Evolutionary conservation across 2,797 vertebrate genomes (phyloP).

Genomic region (Martes flavigula): DNA sequence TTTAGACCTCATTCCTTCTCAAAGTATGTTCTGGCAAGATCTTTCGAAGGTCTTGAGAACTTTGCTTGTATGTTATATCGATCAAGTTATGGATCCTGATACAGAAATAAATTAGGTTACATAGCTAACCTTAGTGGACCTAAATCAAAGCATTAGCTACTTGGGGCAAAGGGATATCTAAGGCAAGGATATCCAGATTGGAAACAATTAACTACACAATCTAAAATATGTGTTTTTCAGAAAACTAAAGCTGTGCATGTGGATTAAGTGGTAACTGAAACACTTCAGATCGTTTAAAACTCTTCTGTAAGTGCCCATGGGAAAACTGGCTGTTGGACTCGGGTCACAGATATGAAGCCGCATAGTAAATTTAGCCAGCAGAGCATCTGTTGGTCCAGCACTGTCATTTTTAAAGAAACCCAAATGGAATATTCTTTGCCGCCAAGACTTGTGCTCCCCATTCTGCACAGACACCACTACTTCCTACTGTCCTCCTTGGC

Average conservation of each 20-base stretch:
- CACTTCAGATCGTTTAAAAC: background rate
- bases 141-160: background rate
- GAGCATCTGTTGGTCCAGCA: background rate
- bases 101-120: background rate
- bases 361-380: background rate
- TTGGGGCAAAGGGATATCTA: background rate
- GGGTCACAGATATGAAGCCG: background rate
- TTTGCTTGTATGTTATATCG: background rate
- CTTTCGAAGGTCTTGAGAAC: background rate
- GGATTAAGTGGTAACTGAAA: background rate
- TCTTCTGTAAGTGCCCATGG: background rate
- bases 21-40: background rate
- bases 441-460: background rate
- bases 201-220: background rate
- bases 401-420: background rate
- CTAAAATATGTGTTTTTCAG: slow-evolving; percentile 23
- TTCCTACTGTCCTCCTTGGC: no score
- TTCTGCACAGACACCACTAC: background rate
- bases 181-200: background rate
- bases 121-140: background rate
- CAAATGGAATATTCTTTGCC: background rate
- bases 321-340: background rate
- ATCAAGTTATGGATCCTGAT: background rate
- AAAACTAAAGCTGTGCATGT: background rate
- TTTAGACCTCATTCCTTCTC: background rate